These are phyloP conservation scores for Augochlora pura DNA, from an alignment of 1,140 invertebrate genomes.

Conservation along the genomic window DNA sequence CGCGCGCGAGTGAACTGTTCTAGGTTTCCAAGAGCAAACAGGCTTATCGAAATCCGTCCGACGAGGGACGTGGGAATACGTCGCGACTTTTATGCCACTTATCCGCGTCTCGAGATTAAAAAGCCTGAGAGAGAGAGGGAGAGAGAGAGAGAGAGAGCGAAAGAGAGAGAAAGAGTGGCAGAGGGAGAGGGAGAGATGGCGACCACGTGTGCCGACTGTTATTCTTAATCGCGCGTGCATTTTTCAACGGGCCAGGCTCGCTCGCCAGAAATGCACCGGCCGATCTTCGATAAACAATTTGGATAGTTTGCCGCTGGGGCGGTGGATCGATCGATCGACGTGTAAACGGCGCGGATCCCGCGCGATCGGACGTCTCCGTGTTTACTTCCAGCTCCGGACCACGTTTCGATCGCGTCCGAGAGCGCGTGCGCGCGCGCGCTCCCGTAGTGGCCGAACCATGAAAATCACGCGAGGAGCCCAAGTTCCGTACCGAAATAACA, in stretches of 20 bases:
- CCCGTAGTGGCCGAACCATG: neutral
- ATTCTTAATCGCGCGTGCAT: conserved; percentile 4
- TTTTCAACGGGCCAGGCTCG: neutral
- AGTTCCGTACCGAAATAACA: neutral
- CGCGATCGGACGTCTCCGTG: neutral
- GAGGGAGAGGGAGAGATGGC: neutral
- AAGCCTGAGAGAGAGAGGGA: neutral
- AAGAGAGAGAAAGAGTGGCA: neutral
- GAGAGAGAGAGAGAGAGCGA: neutral
- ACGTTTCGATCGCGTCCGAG: neutral
- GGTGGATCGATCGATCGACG: neutral
- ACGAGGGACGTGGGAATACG: conserved; percentile 73
- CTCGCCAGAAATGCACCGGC: conserved; percentile 1
- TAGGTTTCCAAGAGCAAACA: conserved; percentile 66
- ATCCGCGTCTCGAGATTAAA: conserved; percentile 74
- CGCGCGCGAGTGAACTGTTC: conserved; percentile 56
- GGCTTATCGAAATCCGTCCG: conserved; percentile 72
- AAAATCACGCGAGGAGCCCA: neutral
- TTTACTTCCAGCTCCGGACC: neutral
- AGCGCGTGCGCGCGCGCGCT: too few relatives aligned
- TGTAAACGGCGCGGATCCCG: neutral
- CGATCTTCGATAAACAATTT: conserved; percentile 7
- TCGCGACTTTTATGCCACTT: conserved; percentile 73
- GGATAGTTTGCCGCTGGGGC: neutral
- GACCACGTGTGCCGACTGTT: neutral